Percentiles rank a stretch among this genome's conserved stretches.
These are phyloP conservation scores for Spialia ferax DNA, from an alignment of 2,888 invertebrate species.

Conservation along the genomic window DNA sequence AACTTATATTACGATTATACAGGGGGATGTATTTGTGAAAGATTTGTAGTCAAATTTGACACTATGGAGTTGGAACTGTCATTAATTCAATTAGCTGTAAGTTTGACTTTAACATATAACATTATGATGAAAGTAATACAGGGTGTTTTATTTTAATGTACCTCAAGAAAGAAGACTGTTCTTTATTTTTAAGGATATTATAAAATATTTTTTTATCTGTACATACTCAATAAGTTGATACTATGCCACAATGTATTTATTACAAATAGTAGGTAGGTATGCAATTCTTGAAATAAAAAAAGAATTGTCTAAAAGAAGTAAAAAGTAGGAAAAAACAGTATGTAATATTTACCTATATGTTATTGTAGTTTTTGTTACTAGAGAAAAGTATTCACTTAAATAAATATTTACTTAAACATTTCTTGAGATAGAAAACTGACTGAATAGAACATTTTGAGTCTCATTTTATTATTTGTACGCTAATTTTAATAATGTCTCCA, in stretches of 20 bases:
- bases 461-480: too few species aligned
- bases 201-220: not conserved
- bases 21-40: not conserved
- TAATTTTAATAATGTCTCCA: too few species aligned
- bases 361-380: too few species aligned
- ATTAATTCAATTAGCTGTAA: conserved; percentile 33
- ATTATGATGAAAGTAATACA: conserved; percentile 42
- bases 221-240: not conserved
- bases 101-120: conserved; percentile 54
- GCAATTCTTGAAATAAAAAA: too few species aligned
- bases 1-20: not conserved
- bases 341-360: too few species aligned
- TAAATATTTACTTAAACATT: too few species aligned
- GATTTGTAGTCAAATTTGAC: not conserved
- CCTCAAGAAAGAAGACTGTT: conserved; percentile 83
- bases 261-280: too few species aligned
- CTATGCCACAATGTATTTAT: not conserved
- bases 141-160: conserved; percentile 76
- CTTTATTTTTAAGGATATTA: conserved; percentile 50
- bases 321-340: too few species aligned
- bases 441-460: too few species aligned
- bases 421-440: too few species aligned
- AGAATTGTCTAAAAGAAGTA: too few species aligned
- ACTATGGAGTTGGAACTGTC: not conserved
- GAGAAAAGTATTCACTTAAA: too few species aligned